These are phyloP conservation scores for Champsocephalus gunnari DNA, from an alignment of 2,797 vertebrate species.

Conservation along the genomic window DNA sequence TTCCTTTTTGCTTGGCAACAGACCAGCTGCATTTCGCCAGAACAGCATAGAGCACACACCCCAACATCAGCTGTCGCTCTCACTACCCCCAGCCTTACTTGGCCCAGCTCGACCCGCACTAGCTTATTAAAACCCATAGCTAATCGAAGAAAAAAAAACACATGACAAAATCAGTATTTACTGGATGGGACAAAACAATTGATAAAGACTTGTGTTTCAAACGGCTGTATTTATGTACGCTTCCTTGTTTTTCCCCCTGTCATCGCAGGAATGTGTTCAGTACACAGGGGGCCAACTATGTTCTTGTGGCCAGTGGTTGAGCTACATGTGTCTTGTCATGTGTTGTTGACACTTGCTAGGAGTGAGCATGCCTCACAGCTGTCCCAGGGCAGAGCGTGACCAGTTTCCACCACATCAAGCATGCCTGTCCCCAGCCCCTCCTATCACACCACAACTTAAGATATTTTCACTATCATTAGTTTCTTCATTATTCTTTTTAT, in stretches of 20 bases:
- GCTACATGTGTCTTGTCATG: slow-evolving; percentile 69
- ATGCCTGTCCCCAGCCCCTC: slow-evolving; percentile 8
- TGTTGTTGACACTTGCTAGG: slow-evolving; percentile 70
- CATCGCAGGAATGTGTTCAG: slow-evolving; percentile 30
- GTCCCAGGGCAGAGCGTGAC: slow-evolving; percentile 60
- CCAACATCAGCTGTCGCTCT: slow-evolving; percentile 83
- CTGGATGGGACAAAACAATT: background rate
- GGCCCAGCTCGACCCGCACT: slow-evolving; percentile 24
- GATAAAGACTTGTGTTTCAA: background rate
- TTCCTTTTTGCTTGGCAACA: slow-evolving; percentile 79
- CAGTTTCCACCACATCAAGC: slow-evolving; percentile 58
- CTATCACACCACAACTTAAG: slow-evolving; percentile 1
- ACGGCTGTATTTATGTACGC: background rate
- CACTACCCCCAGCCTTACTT: slow-evolving; percentile 68
- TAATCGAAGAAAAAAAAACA: slow-evolving; percentile 47
- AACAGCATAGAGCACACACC: slow-evolving; percentile 71
- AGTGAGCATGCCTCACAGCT: slow-evolving; percentile 58
- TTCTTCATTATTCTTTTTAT: slow-evolving; percentile 1
- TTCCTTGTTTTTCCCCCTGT: background rate
- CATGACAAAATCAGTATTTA: background rate
- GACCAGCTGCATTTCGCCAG: slow-evolving; percentile 74
- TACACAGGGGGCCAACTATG: slow-evolving; percentile 25
- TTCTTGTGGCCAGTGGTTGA: slow-evolving; percentile 55
- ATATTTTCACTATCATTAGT: slow-evolving; percentile 9
- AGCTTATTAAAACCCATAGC: slow-evolving; percentile 40